phyloP scores from a whole-genome alignment of 1,140 invertebrate genomes.

The Drosophila bocki region DNA sequence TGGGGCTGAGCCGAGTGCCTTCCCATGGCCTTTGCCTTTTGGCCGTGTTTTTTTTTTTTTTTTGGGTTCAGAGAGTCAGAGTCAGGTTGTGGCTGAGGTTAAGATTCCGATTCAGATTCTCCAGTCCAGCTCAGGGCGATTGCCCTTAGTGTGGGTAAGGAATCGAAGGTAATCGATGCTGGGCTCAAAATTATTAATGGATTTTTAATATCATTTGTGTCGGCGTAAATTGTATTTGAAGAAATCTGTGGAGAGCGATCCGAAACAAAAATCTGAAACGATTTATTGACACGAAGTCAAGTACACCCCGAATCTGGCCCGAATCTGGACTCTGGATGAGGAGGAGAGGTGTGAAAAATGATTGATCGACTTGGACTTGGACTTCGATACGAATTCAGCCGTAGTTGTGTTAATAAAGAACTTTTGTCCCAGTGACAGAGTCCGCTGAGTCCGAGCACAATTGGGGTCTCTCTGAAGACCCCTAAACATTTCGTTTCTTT shows the following conservation, averaged over 20 bases:
- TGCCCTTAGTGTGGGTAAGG: constrained; percentile 10
- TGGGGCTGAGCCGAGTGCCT: constrained; percentile 19
- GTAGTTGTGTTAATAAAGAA: constrained; percentile 72
- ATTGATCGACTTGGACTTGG: constrained; percentile 66
- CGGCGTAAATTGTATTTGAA: constrained; percentile 77
- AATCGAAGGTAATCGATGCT: constrained; percentile 65
- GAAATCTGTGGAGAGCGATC: constrained; percentile 36
- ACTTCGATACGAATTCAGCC: constrained; percentile 25
- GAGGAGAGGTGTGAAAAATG: constrained; percentile 75
- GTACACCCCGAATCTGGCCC: constrained; percentile 46
- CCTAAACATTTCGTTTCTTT: constrained; percentile 13
- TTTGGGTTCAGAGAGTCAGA: constrained; percentile 7
- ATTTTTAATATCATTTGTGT: constrained; percentile 84
- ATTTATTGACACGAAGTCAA: constrained; percentile 84
- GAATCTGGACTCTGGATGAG: not conserved
- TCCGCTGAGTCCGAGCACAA: not conserved
- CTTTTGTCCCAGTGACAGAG: constrained; percentile 35
- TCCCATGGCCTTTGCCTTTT: constrained; percentile 58
- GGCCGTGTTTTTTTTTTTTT: not conserved
- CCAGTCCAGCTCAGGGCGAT: constrained; percentile 1
- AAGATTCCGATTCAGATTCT: constrained; percentile 7
- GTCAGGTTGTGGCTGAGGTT: not conserved
- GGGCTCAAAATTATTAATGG: constrained; percentile 76
- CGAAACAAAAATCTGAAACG: constrained; percentile 63
- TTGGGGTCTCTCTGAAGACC: not conserved